phyloP scores from a whole-genome alignment of 2,888 invertebrate genomes.

The Xestia rhomboidea region DNA sequence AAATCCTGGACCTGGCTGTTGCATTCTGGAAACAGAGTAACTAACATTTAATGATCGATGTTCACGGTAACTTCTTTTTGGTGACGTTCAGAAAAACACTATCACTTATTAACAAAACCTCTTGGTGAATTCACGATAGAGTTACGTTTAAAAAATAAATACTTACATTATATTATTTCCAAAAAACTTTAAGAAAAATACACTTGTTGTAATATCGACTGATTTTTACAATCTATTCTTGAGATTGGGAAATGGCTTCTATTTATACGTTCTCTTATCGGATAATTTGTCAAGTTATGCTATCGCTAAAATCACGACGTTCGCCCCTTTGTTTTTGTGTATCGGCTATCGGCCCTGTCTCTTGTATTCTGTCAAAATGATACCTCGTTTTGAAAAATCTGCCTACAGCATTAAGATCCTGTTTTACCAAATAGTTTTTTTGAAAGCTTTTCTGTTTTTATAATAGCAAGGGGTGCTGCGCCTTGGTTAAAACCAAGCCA shows the following conservation, averaged over 20 bases:
- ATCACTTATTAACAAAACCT: constrained; percentile 10
- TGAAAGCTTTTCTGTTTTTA: neutral
- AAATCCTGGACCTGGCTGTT: constrained; percentile 78
- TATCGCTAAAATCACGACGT: constrained; percentile 61
- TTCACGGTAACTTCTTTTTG: neutral
- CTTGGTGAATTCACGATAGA: neutral
- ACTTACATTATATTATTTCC: constrained; percentile 61
- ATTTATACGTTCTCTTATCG: constrained; percentile 75
- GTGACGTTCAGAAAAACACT: neutral
- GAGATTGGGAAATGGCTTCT: constrained; percentile 39
- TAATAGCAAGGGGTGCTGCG: no score
- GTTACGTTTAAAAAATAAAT: neutral
- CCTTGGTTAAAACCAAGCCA: neutral
- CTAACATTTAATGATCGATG: neutral
- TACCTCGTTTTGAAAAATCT: neutral
- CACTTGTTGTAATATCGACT: constrained; percentile 45
- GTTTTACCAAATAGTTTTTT: neutral
- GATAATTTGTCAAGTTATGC: constrained; percentile 56
- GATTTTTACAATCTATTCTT: constrained; percentile 52
- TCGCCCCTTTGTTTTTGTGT: constrained; percentile 55
- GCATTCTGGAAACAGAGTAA: constrained; percentile 77
- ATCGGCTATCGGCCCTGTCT: constrained; percentile 43
- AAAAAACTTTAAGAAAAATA: constrained; percentile 28
- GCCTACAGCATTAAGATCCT: neutral
- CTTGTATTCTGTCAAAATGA: constrained; percentile 13